Evolutionary conservation across 1,140 invertebrate genomes (phyloP), one percentile per base, ranked within the genome.

Genomic region (Parasteatoda tepidariorum): DNA sequence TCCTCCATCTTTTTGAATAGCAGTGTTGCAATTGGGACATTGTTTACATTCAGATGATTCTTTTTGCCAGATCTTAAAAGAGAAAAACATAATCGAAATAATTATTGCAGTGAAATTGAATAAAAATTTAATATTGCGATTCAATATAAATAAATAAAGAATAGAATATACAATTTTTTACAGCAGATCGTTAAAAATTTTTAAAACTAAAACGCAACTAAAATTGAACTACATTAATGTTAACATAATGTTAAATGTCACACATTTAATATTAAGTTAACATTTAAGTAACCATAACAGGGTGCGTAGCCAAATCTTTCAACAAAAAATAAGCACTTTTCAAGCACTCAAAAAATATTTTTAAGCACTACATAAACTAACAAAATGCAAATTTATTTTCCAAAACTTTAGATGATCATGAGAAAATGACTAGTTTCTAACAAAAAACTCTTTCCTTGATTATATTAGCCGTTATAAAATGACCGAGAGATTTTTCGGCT

Each of bases 1-100:
- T 30, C 83, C 83, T 26, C 28, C 83, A 66, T 67, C 57, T 59
- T 68, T 78, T 28, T 84, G 73, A 68, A 84, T 84, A 5, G 55
- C 64, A 18, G 18, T 34, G 2, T 68, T 33, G 30, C 83, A 84
- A n/a, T 68, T 78, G 11, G 83, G 83, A 22, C 83, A 84, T n/a
- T 33, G 5, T 55, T 84, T 84, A 28, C 24, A 38, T 15, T 66
- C 24, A n/a, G 26, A 26, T 2, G 24, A 38, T n/a, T 13, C 24
- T 30, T 55, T 54, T 24, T 78, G 33, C 74, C 74, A 78, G 13
- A 66, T 34, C 74, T 78, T 66, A 61, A 75, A 26, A 68, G 9
- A 28, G 15, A 54, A 15, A 18, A 31, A 30, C 11, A 13, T 2
- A 66, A 30, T 33, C 0, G 7, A 61, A 6, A 61, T 24, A 75